phyloP scores from a whole-genome alignment of 2,113 vertebrate species.

The Aleadryas rufinucha region DNA sequence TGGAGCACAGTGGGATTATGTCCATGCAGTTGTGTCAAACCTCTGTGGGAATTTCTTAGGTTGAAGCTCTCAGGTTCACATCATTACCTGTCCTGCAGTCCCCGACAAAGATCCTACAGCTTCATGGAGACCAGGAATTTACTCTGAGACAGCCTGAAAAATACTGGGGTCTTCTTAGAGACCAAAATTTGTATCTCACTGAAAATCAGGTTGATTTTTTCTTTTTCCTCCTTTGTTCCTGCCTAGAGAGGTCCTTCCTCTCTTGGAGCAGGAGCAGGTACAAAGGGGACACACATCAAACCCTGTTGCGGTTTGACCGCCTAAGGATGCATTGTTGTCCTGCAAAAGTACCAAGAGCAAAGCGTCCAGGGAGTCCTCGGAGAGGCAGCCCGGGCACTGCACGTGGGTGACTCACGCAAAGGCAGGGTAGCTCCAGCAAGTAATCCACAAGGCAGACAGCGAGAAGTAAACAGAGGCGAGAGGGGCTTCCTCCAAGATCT shows the following conservation, averaged over 20 bases:
- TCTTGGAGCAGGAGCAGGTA: background rate
- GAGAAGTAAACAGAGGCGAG: too few relatives aligned
- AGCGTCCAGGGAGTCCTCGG: too few relatives aligned
- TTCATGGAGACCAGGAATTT: background rate
- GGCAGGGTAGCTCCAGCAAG: too few relatives aligned
- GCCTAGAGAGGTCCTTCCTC: fast-evolving
- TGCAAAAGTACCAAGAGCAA: background rate
- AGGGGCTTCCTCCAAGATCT: too few relatives aligned
- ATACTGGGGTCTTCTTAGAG: background rate
- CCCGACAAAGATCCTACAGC: background rate
- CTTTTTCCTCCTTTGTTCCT: background rate
- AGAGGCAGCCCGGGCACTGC: too few relatives aligned
- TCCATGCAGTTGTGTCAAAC: background rate
- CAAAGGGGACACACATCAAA: background rate
- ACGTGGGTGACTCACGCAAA: too few relatives aligned
- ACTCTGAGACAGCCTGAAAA: background rate
- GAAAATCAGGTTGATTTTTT: background rate
- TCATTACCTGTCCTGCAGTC: background rate
- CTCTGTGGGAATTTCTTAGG: background rate
- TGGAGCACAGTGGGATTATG: background rate
- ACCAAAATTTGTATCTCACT: background rate
- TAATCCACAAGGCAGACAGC: too few relatives aligned
- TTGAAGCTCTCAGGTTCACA: background rate
- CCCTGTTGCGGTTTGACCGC: too few relatives aligned
- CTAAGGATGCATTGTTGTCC: background rate